Conservation (phyloP, 2,888 invertebrate species). For the Orchestes rusci region DNA sequence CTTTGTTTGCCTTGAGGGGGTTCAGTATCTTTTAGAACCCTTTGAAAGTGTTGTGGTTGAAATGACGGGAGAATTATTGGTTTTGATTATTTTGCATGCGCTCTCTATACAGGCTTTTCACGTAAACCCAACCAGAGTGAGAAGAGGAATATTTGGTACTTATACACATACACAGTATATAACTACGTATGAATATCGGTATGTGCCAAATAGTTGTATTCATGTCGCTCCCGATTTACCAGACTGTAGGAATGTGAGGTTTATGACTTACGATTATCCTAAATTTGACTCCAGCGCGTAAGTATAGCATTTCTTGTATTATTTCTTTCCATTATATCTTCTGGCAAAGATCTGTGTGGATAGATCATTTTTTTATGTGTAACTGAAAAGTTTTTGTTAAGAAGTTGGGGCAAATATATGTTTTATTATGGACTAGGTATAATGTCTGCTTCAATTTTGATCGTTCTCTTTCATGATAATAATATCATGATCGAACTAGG, state of each 20-base stretch:
- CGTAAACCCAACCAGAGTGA: constrained; percentile 14
- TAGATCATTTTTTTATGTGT: no score
- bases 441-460: no score
- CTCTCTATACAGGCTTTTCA: constrained; percentile 6
- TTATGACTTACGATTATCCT: constrained; percentile 37
- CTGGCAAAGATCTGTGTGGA: background rate
- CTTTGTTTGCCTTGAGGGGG: no score
- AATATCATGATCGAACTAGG: no score
- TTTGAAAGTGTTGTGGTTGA: no score
- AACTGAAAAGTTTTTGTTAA: no score
- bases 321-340: background rate
- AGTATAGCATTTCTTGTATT: constrained; percentile 21
- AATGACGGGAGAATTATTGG: no score
- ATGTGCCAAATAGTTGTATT: constrained; percentile 42
- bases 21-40: no score
- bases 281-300: constrained; percentile 30
- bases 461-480: no score
- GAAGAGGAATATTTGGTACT: constrained; percentile 22
- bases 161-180: constrained; percentile 36
- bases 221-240: constrained; percentile 40
- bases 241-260: constrained; percentile 40
- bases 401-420: no score
- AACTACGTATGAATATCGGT: constrained; percentile 35
- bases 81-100: no score
- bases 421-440: no score